Percentiles rank a stretch among this genome's conserved stretches.
Evolutionary conservation across 2,888 invertebrate species (phyloP).

Genomic region (Druceiella hillmani): DNA sequence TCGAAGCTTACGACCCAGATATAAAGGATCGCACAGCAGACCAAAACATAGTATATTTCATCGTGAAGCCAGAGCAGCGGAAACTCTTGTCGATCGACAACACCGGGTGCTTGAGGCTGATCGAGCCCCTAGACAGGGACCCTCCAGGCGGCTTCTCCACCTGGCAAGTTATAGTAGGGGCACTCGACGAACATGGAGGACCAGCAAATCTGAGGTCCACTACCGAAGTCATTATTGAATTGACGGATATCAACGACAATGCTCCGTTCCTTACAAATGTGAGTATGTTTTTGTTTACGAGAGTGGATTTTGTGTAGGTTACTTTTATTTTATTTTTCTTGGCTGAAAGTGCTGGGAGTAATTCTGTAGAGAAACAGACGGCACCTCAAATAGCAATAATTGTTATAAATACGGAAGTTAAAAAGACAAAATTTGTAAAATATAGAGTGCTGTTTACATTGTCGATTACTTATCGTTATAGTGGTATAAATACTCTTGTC

Average conservation of each 20-base stretch:
- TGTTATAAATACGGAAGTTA: too few relatives aligned
- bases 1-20: slow-evolving; percentile 81
- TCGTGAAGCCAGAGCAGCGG: slow-evolving; percentile 67
- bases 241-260: slow-evolving; percentile 90
- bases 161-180: slow-evolving; percentile 70
- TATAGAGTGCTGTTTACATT: too few relatives aligned
- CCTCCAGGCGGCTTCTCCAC: slow-evolving; percentile 77
- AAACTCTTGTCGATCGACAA: slow-evolving; percentile 68
- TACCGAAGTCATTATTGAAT: slow-evolving; percentile 61
- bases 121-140: slow-evolving; percentile 82
- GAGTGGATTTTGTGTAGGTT: too few relatives aligned
- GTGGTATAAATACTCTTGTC: too few relatives aligned
- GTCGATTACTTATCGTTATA: too few relatives aligned
- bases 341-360: too few relatives aligned
- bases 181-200: slow-evolving; percentile 69
- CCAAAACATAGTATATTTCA: slow-evolving; percentile 72
- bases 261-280: slow-evolving; percentile 79
- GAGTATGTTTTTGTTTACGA: slow-evolving; percentile 33
- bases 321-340: too few relatives aligned
- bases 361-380: too few relatives aligned
- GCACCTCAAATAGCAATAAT: too few relatives aligned
- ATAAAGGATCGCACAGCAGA: slow-evolving; percentile 68
- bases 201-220: slow-evolving; percentile 57
- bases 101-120: slow-evolving; percentile 67
- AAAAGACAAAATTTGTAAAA: too few relatives aligned